Conservation (phyloP, 1,140 invertebrate genomes). For the Bombus haemorrhoidalis region DNA sequence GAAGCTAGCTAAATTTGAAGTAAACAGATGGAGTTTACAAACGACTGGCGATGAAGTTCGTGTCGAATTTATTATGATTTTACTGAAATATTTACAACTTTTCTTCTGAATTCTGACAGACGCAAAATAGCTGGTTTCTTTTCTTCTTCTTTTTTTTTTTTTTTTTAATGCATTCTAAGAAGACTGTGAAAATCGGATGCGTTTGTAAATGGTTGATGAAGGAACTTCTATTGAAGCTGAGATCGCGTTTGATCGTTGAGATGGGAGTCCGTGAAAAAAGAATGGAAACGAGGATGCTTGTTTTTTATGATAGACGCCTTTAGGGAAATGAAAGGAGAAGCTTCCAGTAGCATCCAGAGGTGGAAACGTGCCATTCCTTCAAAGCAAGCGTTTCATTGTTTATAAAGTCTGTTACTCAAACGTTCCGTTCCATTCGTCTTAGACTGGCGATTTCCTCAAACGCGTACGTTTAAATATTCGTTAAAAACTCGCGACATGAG, state of each 20-base stretch:
- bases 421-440: background rate
- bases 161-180: background rate
- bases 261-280: background rate
- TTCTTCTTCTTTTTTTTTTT: no score
- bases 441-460: background rate
- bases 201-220: background rate
- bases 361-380: background rate
- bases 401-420: background rate
- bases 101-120: background rate
- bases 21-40: background rate
- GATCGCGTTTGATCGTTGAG: background rate
- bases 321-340: conserved; percentile 8
- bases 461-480: background rate
- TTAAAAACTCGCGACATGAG: background rate
- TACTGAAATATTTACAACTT: background rate
- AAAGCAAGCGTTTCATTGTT: conserved; percentile 11
- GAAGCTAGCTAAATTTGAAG: no score
- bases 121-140: background rate
- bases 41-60: background rate
- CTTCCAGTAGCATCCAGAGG: no score
- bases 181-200: background rate
- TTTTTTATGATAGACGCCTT: conserved; percentile 17
- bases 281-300: conserved; percentile 2
- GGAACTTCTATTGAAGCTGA: background rate
- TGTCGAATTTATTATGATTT: background rate